These are phyloP conservation scores for Steatornis caripensis DNA, from an alignment of 2,113 vertebrate species.

Conservation along the genomic window DNA sequence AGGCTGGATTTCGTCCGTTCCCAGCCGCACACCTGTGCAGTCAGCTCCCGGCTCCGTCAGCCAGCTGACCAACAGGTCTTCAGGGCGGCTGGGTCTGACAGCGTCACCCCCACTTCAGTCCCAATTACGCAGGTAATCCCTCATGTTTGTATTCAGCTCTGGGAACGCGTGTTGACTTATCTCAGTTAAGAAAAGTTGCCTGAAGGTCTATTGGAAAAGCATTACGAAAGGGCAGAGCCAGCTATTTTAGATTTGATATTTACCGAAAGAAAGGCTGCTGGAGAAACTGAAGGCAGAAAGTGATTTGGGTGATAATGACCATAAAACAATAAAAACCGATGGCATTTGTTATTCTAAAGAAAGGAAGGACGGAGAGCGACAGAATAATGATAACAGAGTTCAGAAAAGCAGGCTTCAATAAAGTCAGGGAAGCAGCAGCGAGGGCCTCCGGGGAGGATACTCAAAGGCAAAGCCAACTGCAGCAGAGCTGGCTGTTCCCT, in stretches of 20 bases:
- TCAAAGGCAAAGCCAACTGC: neutral
- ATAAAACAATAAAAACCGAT: neutral
- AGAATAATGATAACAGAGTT: neutral
- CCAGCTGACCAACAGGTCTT: fast-evolving
- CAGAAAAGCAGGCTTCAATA: neutral
- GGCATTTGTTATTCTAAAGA: neutral
- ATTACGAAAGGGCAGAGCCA: neutral
- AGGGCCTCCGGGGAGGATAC: neutral
- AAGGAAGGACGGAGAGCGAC: neutral
- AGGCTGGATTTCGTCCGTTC: neutral
- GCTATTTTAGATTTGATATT: neutral
- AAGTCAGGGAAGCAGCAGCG: neutral
- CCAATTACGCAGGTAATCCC: fast-evolving
- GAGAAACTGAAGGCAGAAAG: neutral
- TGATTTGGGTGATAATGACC: neutral
- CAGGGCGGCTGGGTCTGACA: no score
- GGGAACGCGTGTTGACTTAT: fast-evolving
- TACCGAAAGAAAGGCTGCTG: neutral
- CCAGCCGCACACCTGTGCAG: fast-evolving
- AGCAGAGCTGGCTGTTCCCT: neutral
- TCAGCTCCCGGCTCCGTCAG: fast-evolving
- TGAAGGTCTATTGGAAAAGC: neutral
- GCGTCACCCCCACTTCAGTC: fast-evolving
- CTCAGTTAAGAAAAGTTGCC: fast-evolving
- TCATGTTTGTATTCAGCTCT: fast-evolving